Evolutionary conservation across 1,140 invertebrate genomes (phyloP), one percentile per base, ranked within the genome.

Genomic region (Pseudobourletiella spinata): DNA sequence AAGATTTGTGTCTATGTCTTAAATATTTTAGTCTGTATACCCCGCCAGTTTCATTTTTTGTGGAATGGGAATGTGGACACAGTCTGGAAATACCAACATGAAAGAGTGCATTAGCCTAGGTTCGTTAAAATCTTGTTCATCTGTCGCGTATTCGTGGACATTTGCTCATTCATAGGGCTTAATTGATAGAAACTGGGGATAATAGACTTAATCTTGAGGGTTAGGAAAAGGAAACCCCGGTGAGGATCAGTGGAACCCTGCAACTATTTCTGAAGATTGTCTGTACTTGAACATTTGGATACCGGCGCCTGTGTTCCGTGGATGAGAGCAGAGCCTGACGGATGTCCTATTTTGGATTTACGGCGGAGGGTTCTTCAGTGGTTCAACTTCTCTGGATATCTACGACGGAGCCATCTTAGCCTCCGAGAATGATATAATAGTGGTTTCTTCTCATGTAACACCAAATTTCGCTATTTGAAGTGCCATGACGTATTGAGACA

Each of bases 201-300:
- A n/a, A n/a, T n/a, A n/a, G n/a, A n/a, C n/a, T n/a, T n/a, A n/a
- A n/a, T n/a, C n/a, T n/a, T n/a, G n/a, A n/a, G n/a, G n/a, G n/a
- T n/a, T n/a, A n/a, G n/a, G n/a, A n/a, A n/a, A n/a, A n/a, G n/a
- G 20, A 1, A 39, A 63, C 42, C 30, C 86, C 56, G 89, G 89
- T 16, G 88, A 91, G 69, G 87, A 89, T 71, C 94, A 94, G 87
- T 95, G 91, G 91, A 94, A 94, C 75, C 88, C 89, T 0, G 92
- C 92, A 69, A 92, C 89, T 1, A 83, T 92, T 56, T 90, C 88
- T 6, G 92, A 96, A 78, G 92, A 96, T 74, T 96, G 92, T 73
- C 77, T 96, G 0, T 95, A 94, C 74, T 78, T 96, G 66, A 95
- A 94, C 73, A 82, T 96, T 48, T 95, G 89, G 89, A 88, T 91